A percentile compares a stretch with the other conserved stretches of the same genome.
Conservation (phyloP, 2,888 invertebrate species). For the Caenorhabditis imperialis region DNA sequence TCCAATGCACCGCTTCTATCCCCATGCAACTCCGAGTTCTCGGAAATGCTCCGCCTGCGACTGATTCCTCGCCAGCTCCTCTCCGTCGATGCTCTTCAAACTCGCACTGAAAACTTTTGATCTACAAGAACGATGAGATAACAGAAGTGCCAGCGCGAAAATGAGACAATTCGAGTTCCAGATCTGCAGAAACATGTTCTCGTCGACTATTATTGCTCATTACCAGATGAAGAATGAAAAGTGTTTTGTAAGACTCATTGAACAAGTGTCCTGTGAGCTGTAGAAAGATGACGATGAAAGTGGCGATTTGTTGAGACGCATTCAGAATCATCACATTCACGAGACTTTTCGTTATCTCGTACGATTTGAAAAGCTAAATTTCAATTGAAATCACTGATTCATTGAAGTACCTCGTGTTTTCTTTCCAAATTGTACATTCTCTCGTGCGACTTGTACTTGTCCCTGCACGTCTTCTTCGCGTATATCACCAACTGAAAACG, state of each 20-base stretch:
- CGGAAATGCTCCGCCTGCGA: slow-evolving; percentile 12
- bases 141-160: slow-evolving; percentile 8
- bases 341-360: slow-evolving; percentile 21
- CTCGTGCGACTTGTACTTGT: slow-evolving; percentile 9
- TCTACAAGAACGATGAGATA: slow-evolving; percentile 5
- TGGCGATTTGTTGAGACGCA: slow-evolving; percentile 12
- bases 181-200: slow-evolving; percentile 3
- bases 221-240: slow-evolving; percentile 18
- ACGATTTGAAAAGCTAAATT: slow-evolving; percentile 25
- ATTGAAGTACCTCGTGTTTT: slow-evolving; percentile 18
- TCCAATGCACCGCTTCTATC: too few species aligned
- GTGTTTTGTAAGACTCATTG: slow-evolving; percentile 1
- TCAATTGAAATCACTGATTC: too few species aligned
- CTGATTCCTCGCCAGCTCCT: background rate
- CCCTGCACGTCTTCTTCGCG: slow-evolving; percentile 13
- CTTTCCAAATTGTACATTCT: slow-evolving; percentile 9
- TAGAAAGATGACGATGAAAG: too few species aligned
- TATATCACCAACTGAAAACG: slow-evolving; percentile 19
- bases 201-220: background rate
- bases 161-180: slow-evolving; percentile 13
- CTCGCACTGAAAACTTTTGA: slow-evolving; percentile 2
- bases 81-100: slow-evolving; percentile 12
- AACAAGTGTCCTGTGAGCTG: too few species aligned
- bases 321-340: slow-evolving; percentile 3
- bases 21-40: slow-evolving; percentile 23